These are phyloP conservation scores for Habroteleia sp. DNA, from an alignment of 2,888 invertebrate genomes.

Conservation along the genomic window DNA sequence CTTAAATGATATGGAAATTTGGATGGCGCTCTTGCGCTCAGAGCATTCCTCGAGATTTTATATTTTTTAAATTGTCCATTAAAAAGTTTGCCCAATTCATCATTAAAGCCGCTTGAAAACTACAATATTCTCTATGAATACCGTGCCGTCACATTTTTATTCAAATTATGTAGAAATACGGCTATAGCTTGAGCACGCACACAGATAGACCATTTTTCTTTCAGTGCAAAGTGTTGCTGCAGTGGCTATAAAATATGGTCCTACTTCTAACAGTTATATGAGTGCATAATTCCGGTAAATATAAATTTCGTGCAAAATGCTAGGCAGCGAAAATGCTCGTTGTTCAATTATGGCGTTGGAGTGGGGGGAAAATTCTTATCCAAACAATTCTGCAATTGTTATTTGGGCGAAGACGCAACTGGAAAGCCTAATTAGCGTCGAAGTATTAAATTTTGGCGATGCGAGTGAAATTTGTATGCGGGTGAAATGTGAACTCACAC, in stretches of 20 bases:
- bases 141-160: constrained; percentile 43
- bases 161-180: constrained; percentile 53
- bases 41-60: constrained; percentile 18
- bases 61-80: constrained; percentile 41
- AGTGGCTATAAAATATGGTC: constrained; percentile 37
- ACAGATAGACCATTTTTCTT: constrained; percentile 38
- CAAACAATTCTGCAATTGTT: constrained; percentile 35
- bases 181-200: constrained; percentile 13
- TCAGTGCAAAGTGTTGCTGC: constrained; percentile 41
- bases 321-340: too few relatives aligned
- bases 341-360: too few relatives aligned
- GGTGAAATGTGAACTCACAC: constrained; percentile 34
- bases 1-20: constrained; percentile 2
- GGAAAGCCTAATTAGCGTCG: constrained; percentile 44
- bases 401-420: constrained; percentile 18
- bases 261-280: constrained; percentile 36
- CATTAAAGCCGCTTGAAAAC: constrained; percentile 47
- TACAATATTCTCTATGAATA: constrained; percentile 46
- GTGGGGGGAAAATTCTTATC: too few relatives aligned
- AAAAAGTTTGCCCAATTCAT: constrained; percentile 32
- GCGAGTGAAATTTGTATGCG: constrained; percentile 45
- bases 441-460: constrained; percentile 30
- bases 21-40: neutral
- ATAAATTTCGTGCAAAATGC: constrained; percentile 37
- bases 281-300: constrained; percentile 49